phyloP scores from a whole-genome alignment of 2,113 vertebrate genomes.

The Varanus komodoensis region DNA sequence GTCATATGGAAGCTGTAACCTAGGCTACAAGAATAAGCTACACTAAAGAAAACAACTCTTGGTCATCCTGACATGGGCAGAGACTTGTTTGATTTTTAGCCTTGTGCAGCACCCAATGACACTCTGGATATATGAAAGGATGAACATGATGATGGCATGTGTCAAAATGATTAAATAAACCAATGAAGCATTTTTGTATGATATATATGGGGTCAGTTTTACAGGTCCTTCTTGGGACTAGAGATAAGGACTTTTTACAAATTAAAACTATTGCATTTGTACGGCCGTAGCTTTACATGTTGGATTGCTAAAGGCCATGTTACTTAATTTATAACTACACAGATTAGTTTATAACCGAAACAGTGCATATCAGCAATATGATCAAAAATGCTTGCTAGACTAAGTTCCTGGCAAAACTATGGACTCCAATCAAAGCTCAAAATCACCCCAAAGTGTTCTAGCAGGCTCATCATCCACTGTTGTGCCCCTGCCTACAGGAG shows the following conservation, averaged over 20 bases:
- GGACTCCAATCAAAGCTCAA: neutral
- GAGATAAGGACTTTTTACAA: constrained; percentile 7
- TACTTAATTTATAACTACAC: neutral
- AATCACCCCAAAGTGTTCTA: neutral
- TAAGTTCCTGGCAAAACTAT: neutral
- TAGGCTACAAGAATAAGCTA: constrained; percentile 27
- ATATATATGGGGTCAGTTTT: neutral
- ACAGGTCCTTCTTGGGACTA: neutral
- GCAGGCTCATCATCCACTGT: neutral
- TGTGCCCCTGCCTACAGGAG: neutral
- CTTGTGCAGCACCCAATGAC: neutral
- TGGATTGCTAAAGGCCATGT: neutral
- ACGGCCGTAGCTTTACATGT: neutral
- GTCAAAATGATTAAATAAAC: too few relatives aligned
- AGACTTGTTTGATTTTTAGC: neutral
- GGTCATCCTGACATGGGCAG: neutral
- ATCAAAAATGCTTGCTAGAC: neutral
- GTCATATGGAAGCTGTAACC: constrained; percentile 56
- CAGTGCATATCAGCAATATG: neutral
- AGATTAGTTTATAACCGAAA: neutral
- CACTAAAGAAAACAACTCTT: constrained; percentile 5
- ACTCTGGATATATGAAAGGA: neutral
- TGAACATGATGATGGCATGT: neutral
- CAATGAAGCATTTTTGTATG: neutral
- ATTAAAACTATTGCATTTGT: neutral